Percentiles rank a stretch among this genome's conserved stretches.
These are phyloP conservation scores for Stegodyphus mimosarum DNA, from an alignment of 1,140 invertebrate species.

Conservation along the genomic window DNA sequence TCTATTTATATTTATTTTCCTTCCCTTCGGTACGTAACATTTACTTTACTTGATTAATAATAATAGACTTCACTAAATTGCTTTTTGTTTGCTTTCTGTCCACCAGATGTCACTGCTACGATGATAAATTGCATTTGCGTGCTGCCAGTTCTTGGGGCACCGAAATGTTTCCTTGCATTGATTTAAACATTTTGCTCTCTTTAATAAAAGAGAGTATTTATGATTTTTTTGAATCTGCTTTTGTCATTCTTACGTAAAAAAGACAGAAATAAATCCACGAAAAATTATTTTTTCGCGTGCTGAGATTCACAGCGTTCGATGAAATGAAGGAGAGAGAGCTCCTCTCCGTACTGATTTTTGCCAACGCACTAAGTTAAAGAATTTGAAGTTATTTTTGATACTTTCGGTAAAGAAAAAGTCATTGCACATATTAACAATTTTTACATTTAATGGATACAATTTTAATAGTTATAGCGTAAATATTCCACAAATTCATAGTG, in stretches of 20 bases:
- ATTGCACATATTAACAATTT: too few species aligned
- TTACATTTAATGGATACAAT: too few species aligned
- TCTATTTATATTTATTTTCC: too few species aligned
- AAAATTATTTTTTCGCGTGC: slow-evolving; percentile 45
- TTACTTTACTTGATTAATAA: not conserved
- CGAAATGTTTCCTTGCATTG: slow-evolving; percentile 44
- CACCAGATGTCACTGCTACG: slow-evolving; percentile 38
- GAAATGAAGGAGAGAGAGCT: too few species aligned
- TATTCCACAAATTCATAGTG: too few species aligned
- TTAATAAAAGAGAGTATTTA: slow-evolving; percentile 17
- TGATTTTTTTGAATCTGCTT: not conserved
- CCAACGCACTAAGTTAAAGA: too few species aligned
- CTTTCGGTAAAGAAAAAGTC: too few species aligned
- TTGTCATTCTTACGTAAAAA: slow-evolving; percentile 6
- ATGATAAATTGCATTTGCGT: slow-evolving; percentile 46
- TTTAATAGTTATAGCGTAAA: too few species aligned
- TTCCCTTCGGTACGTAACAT: not conserved
- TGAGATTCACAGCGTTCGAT: not conserved
- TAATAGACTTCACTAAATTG: not conserved
- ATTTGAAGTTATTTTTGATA: too few species aligned
- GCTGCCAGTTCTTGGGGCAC: slow-evolving; percentile 12
- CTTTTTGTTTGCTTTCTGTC: slow-evolving; percentile 26
- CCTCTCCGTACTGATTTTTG: too few species aligned
- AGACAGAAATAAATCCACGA: slow-evolving; percentile 14
- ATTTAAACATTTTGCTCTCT: slow-evolving; percentile 37